These are phyloP conservation scores for Creontiades dilutus DNA, from an alignment of 2,888 invertebrate species.

Conservation along the genomic window DNA sequence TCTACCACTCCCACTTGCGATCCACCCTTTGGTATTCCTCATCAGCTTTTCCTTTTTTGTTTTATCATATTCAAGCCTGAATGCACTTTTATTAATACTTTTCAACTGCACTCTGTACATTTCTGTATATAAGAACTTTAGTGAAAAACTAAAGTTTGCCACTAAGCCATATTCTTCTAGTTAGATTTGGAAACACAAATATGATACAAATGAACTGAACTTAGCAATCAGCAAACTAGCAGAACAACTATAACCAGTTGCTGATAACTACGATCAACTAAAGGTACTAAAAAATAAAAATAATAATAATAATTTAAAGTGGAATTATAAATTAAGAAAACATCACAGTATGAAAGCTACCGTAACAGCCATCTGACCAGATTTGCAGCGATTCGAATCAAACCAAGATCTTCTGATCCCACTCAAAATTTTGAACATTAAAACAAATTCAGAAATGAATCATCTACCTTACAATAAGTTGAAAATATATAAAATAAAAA, in stretches of 20 bases:
- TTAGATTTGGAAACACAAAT: background rate
- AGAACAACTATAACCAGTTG: background rate
- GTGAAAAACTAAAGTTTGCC: no score
- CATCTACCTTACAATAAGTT: no score
- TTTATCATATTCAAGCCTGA: no score
- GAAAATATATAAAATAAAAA: background rate
- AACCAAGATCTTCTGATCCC: background rate
- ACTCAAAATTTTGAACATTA: background rate
- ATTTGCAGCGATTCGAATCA: background rate
- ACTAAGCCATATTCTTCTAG: no score
- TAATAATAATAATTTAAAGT: background rate
- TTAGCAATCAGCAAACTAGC: background rate
- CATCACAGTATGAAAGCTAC: background rate
- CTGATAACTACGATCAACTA: background rate
- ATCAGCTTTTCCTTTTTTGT: no score
- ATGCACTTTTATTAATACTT: no score
- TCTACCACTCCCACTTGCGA: no score
- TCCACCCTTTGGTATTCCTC: no score
- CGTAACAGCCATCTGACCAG: slow-evolving; percentile 3
- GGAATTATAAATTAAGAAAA: background rate
- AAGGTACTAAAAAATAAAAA: background rate
- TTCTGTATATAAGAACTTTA: no score
- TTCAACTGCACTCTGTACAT: no score
- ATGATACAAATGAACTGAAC: background rate
- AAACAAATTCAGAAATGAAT: no score